Percentiles rank a stretch among this genome's conserved stretches.
phyloP scores from a whole-genome alignment of 2,113 vertebrate species.

The Ctenodactylus gundi region DNA sequence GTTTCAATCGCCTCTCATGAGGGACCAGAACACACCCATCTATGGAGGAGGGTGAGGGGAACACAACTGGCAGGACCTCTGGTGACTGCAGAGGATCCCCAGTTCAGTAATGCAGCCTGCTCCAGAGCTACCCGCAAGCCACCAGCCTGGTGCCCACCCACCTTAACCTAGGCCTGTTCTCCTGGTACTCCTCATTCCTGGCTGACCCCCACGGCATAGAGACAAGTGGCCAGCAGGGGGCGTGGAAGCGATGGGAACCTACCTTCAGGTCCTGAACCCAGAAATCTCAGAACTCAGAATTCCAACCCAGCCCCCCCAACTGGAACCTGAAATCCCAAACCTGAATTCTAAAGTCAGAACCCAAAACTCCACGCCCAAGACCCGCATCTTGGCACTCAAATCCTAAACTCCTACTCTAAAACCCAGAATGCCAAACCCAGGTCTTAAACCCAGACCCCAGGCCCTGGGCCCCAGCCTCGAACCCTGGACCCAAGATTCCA shows the following conservation, averaged over 20 bases:
- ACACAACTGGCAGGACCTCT: not conserved
- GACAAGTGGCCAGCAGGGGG: slow-evolving; percentile 61
- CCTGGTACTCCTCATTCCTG: not conserved
- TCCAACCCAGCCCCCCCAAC: not conserved
- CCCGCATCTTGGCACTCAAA: too few species aligned
- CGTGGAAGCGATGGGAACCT: not conserved
- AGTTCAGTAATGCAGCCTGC: not conserved
- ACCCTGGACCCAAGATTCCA: not conserved
- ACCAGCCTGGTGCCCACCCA: not conserved
- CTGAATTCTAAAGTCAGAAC: not conserved
- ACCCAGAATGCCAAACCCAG: not conserved
- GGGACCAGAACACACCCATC: not conserved
- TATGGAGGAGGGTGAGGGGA: too few species aligned
- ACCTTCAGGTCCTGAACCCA: not conserved
- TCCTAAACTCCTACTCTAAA: not conserved
- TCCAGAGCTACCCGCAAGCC: not conserved
- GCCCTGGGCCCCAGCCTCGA: too few species aligned
- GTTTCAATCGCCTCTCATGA: not conserved
- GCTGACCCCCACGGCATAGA: not conserved
- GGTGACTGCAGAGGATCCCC: not conserved
- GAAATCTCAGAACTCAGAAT: not conserved
- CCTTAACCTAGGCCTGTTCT: not conserved
- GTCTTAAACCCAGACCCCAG: not conserved
- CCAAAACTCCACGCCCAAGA: not conserved
- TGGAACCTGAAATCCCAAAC: not conserved